Conservation (phyloP, 2,113 vertebrate genomes). For the Sitta europaea region DNA sequence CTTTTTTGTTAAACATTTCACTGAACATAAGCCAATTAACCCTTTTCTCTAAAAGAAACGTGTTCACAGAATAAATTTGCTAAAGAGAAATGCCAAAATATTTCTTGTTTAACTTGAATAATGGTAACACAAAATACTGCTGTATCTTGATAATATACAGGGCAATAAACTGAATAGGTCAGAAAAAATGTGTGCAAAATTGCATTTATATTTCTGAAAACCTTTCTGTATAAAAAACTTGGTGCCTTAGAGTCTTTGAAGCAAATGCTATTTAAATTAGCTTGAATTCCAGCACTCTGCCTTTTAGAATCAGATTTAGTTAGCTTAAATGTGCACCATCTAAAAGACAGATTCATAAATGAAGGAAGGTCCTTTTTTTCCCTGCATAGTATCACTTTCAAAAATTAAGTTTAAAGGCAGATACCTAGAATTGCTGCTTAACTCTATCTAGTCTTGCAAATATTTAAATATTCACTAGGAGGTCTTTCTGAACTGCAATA, state of each 20-base stretch:
- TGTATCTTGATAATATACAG: not conserved
- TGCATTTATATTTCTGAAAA: not conserved
- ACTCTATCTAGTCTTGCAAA: not conserved
- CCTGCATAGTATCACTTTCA: not conserved
- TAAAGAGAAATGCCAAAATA: not conserved
- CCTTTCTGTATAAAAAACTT: not conserved
- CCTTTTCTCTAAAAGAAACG: not conserved
- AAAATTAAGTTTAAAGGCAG: not conserved
- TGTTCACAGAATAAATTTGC: not conserved
- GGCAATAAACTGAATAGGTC: not conserved
- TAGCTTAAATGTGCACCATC: not conserved
- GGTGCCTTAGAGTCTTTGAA: slow-evolving; percentile 6
- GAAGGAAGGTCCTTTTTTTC: not conserved
- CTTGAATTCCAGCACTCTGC: not conserved
- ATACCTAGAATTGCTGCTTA: not conserved
- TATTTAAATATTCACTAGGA: not conserved
- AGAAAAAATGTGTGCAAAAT: not conserved
- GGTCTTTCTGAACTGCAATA: not conserved
- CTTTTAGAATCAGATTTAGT: not conserved
- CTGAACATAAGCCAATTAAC: not conserved
- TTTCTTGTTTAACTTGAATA: not conserved
- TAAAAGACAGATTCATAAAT: not conserved
- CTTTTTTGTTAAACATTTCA: not conserved
- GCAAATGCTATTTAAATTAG: slow-evolving; percentile 22
- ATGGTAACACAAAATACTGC: not conserved